These are phyloP conservation scores for Perca fluviatilis DNA, from an alignment of 2,113 vertebrate genomes.

Conservation along the genomic window DNA sequence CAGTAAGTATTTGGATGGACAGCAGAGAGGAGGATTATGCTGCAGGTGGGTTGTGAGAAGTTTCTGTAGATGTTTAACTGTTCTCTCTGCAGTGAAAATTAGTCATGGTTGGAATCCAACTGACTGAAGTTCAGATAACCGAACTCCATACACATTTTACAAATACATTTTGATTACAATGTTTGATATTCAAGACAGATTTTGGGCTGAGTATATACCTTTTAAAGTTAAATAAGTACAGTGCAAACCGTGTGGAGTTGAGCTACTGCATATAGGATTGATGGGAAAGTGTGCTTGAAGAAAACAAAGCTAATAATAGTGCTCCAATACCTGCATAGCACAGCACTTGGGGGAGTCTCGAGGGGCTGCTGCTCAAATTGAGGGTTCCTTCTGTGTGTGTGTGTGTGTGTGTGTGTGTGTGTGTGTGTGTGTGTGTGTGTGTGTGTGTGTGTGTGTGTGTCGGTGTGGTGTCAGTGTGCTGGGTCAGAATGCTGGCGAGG, in stretches of 20 bases:
- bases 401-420: constrained; percentile 47
- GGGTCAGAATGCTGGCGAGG: constrained; percentile 77
- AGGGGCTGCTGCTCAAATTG: constrained; percentile 49
- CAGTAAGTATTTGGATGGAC: neutral
- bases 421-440: constrained; percentile 26
- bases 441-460: constrained; percentile 38
- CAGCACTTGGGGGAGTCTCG: constrained; percentile 65
- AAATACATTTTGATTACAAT: neutral
- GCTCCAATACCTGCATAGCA: constrained; percentile 65
- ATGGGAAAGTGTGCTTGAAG: constrained; percentile 40
- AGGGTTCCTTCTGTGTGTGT: constrained; percentile 53
- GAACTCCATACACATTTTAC: neutral
- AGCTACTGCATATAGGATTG: constrained; percentile 44
- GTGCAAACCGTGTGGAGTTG: constrained; percentile 27
- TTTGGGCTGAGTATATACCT: neutral
- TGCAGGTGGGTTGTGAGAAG: neutral
- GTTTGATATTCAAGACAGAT: neutral
- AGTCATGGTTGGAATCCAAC: too few species aligned
- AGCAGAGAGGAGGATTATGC: neutral
- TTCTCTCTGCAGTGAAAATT: neutral
- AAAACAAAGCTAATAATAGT: constrained; percentile 66
- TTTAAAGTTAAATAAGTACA: constrained; percentile 37
- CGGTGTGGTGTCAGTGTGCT: constrained; percentile 48
- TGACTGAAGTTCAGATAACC: neutral
- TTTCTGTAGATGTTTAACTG: neutral